Conservation (phyloP, 2,888 invertebrate genomes). For the Hydrotaea cyrtoneurina region DNA sequence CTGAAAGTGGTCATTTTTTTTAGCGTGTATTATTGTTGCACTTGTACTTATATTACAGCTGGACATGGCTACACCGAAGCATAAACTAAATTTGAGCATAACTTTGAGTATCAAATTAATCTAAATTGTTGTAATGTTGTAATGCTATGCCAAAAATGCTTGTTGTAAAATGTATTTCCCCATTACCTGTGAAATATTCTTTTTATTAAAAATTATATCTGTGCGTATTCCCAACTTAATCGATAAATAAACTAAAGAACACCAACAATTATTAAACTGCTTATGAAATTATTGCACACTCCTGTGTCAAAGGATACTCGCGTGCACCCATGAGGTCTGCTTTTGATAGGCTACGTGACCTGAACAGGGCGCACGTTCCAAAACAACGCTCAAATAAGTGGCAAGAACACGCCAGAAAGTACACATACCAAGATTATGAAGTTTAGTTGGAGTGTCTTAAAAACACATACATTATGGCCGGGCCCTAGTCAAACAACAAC, state of each 20-base stretch:
- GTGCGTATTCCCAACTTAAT: too few species aligned
- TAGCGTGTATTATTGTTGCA: too few species aligned
- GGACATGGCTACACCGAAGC: too few species aligned
- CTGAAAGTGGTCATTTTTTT: too few species aligned
- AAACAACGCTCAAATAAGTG: not conserved
- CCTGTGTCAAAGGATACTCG: not conserved
- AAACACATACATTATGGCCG: constrained; percentile 19
- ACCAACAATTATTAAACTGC: not conserved
- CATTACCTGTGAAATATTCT: too few species aligned
- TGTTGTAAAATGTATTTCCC: too few species aligned
- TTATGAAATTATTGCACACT: constrained; percentile 3
- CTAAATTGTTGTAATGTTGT: too few species aligned
- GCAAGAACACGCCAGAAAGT: not conserved
- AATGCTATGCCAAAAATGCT: too few species aligned
- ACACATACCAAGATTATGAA: constrained; percentile 18
- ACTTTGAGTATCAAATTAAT: too few species aligned
- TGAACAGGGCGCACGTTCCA: not conserved
- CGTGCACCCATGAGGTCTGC: constrained; percentile 15
- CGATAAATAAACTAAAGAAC: not conserved
- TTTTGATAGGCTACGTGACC: not conserved
- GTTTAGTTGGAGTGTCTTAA: constrained; percentile 23
- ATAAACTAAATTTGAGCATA: too few species aligned
- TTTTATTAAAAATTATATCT: too few species aligned
- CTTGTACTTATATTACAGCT: too few species aligned
- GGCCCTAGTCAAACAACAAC: not conserved